Conservation (phyloP, 2,797 vertebrate species). For the Lagorchestes hirsutus region DNA sequence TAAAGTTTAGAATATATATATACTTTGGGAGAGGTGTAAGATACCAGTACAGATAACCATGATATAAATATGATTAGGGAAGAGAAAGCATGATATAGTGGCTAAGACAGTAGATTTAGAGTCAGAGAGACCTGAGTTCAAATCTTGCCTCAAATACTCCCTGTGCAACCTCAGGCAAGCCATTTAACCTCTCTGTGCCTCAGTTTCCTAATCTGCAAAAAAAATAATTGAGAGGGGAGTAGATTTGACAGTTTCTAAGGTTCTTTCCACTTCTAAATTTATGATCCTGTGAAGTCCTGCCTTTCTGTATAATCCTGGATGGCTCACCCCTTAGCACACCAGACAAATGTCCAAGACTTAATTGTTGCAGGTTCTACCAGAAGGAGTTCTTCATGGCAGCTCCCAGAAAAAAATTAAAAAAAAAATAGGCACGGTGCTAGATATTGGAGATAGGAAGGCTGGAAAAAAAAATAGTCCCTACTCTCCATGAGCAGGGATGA, state of each 20-base stretch:
- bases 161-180: neutral
- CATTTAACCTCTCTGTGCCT: neutral
- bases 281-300: neutral
- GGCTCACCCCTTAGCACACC: neutral
- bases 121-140: neutral
- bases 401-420: too few relatives aligned
- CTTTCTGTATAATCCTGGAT: neutral
- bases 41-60: neutral
- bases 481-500: neutral
- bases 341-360: neutral
- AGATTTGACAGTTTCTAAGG: neutral
- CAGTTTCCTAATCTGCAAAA: slow-evolving; percentile 15
- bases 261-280: neutral
- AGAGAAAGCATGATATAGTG: neutral
- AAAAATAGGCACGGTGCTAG: neutral
- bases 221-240: neutral
- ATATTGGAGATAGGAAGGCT: neutral
- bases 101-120: neutral
- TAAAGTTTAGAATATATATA: neutral
- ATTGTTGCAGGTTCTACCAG: neutral
- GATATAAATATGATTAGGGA: neutral
- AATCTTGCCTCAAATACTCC: slow-evolving; percentile 2
- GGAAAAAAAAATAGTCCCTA: neutral
- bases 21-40: neutral
- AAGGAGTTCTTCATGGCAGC: neutral